These are phyloP conservation scores for Acrobeloides nanus DNA, from an alignment of 2,888 invertebrate genomes.

Conservation along the genomic window DNA sequence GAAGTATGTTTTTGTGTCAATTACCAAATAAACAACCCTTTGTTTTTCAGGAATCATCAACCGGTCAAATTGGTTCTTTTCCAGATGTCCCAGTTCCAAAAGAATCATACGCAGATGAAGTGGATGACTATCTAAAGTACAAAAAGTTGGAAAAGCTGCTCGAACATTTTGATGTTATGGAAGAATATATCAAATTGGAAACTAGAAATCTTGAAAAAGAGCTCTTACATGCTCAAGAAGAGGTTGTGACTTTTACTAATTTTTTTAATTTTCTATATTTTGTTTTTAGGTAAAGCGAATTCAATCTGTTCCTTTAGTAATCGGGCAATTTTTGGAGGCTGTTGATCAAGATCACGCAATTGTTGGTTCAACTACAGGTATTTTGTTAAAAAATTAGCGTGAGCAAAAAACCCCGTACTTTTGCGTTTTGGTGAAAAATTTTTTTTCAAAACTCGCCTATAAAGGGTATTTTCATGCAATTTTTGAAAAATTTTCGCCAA, in stretches of 20 bases:
- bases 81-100: constrained; percentile 6
- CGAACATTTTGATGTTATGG: constrained; percentile 95
- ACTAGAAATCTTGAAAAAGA: constrained; percentile 96
- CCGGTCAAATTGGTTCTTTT: not conserved
- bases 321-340: constrained; percentile 97
- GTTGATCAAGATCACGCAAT: constrained; percentile 99
- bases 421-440: too few species aligned
- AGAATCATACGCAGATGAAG: constrained; percentile 9
- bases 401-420: too few species aligned
- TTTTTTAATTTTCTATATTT: not conserved
- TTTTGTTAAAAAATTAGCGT: too few species aligned
- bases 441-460: too few species aligned
- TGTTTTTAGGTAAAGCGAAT: constrained; percentile 78
- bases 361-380: constrained; percentile 87
- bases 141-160: constrained; percentile 89
- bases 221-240: constrained; percentile 86
- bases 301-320: constrained; percentile 94
- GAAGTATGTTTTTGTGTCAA: constrained; percentile 16
- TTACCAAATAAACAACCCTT: not conserved
- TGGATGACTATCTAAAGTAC: constrained; percentile 33
- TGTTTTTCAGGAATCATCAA: constrained; percentile 9
- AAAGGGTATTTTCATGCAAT: too few species aligned
- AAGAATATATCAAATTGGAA: constrained; percentile 98
- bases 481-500: too few species aligned
- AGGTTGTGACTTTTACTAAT: constrained; percentile 40